Conservation (phyloP, 2,797 vertebrate species). For the Myotis findleyi region DNA sequence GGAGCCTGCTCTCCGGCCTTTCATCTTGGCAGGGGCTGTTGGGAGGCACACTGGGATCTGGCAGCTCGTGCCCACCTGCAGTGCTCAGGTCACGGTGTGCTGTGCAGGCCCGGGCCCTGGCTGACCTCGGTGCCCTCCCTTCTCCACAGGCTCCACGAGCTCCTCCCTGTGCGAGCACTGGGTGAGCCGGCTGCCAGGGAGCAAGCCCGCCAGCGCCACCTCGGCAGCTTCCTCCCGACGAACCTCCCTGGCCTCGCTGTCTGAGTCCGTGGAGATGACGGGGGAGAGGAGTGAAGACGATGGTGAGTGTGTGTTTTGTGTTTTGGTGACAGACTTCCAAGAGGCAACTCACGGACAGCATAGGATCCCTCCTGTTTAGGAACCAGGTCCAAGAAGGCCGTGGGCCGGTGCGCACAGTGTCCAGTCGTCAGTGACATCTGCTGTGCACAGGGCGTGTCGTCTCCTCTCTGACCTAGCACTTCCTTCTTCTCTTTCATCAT, state of each 20-base stretch:
- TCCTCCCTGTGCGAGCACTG: conserved; percentile 99
- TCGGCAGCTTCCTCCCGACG: conserved; percentile 97
- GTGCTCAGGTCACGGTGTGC: accelerated
- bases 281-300: conserved; percentile 96
- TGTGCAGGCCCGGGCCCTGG: accelerated
- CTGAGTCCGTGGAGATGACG: conserved; percentile 95
- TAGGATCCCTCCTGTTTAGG: background rate
- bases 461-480: background rate
- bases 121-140: background rate
- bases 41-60: accelerated
- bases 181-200: conserved; percentile 97
- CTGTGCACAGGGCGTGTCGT: background rate
- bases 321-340: background rate
- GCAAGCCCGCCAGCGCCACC: conserved; percentile 95
- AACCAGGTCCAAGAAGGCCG: background rate
- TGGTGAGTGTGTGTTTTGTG: conserved; percentile 86
- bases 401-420: accelerated
- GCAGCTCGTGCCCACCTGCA: background rate
- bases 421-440: accelerated
- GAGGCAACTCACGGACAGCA: background rate
- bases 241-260: conserved; percentile 96
- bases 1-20: accelerated
- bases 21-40: background rate
- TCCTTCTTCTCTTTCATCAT: background rate
- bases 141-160: conserved; percentile 95